phyloP scores from a whole-genome alignment of 2,888 invertebrate genomes.

The Erpobdella octoculata region DNA sequence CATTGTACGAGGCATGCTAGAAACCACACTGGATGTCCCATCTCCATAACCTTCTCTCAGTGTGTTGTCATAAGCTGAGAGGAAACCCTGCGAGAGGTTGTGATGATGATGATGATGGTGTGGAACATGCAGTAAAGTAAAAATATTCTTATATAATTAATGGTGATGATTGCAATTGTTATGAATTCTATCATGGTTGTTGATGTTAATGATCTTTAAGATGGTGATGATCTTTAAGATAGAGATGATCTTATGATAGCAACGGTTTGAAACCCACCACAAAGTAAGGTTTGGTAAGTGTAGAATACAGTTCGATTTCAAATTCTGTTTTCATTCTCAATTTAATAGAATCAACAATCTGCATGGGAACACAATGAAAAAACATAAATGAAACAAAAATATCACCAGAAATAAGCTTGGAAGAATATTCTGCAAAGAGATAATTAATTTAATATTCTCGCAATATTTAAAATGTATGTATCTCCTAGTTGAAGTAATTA shows the following conservation, averaged over 20 bases:
- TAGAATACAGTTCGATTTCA: constrained; percentile 55
- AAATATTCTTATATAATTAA: no score
- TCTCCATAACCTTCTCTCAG: constrained; percentile 26
- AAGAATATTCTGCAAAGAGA: no score
- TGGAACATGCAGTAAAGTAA: no score
- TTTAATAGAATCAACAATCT: constrained; percentile 9
- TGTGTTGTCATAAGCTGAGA: constrained; percentile 24
- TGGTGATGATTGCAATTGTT: no score
- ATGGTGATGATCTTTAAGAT: no score
- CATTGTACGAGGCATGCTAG: constrained; percentile 16
- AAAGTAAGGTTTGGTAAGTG: constrained; percentile 55
- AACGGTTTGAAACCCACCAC: no score
- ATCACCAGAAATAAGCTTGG: background rate
- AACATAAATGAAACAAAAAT: background rate
- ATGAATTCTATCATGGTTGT: no score
- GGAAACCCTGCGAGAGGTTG: constrained; percentile 13
- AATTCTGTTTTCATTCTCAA: constrained; percentile 50
- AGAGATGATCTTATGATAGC: no score
- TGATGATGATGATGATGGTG: background rate
- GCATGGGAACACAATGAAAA: background rate
- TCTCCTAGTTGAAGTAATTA: no score
- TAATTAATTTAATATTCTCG: no score
- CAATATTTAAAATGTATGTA: no score
- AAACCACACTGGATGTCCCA: constrained; percentile 20
- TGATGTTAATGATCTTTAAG: no score